Conservation (phyloP, 2,113 vertebrate species). For the Aspidoscelis tigris region DNA sequence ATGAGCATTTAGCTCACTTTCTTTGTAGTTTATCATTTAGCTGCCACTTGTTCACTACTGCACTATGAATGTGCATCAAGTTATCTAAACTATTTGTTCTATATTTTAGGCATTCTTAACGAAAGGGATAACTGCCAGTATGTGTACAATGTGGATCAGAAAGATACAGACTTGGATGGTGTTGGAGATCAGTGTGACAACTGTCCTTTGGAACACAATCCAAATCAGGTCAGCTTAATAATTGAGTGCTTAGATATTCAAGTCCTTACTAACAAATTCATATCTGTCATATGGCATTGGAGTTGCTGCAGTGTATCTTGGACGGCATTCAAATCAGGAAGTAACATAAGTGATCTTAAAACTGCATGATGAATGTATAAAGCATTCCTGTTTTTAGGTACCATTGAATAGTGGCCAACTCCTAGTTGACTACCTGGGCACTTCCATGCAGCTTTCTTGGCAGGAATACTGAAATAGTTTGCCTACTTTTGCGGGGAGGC, state of each 20-base stretch:
- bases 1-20: background rate
- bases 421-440: no score
- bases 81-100: constrained; percentile 5
- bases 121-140: constrained; percentile 96
- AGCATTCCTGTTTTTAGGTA: background rate
- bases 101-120: constrained; percentile 88
- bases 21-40: background rate
- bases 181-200: constrained; percentile 99
- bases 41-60: background rate
- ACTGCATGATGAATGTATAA: background rate
- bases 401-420: no score
- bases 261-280: background rate
- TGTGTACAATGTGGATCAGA: constrained; percentile 97
- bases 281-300: background rate
- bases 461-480: no score
- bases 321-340: background rate
- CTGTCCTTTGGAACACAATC: constrained; percentile 96
- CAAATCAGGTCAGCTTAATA: constrained; percentile 87
- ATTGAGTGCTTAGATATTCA: background rate
- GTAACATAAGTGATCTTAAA: background rate
- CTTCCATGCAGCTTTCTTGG: no score
- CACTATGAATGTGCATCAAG: background rate
- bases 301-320: background rate
- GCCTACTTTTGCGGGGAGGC: no score
- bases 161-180: constrained; percentile 92